These are phyloP conservation scores for Eurois occulta DNA, from an alignment of 2,888 invertebrate genomes.

Conservation along the genomic window DNA sequence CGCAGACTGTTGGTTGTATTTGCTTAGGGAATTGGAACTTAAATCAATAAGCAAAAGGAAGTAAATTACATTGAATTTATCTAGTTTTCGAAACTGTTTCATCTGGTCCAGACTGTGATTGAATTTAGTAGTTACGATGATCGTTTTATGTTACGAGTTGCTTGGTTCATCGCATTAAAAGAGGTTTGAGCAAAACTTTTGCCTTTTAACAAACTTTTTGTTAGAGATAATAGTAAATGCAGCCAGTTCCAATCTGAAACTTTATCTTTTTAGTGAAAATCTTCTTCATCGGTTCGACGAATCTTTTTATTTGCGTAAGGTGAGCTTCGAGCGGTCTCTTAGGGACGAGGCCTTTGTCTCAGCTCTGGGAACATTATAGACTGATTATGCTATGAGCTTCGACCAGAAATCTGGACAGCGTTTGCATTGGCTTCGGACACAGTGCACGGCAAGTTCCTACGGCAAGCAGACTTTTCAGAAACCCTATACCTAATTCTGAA, in stretches of 20 bases:
- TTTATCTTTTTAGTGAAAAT: conserved; percentile 4
- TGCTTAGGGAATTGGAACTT: neutral
- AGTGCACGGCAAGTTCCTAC: no score
- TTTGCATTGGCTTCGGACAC: no score
- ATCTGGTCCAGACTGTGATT: neutral
- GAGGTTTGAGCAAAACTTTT: conserved; percentile 14
- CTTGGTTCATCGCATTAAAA: conserved; percentile 18
- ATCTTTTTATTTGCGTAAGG: neutral
- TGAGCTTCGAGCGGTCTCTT: neutral
- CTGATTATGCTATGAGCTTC: no score
- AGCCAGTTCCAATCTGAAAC: conserved; percentile 19
- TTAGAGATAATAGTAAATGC: conserved; percentile 27
- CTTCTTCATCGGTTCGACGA: neutral
- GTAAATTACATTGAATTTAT: conserved; percentile 1
- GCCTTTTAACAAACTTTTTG: conserved; percentile 9
- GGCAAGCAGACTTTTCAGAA: no score
- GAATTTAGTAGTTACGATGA: conserved; percentile 5
- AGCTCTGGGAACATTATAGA: no score
- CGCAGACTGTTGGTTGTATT: neutral
- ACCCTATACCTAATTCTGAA: no score
- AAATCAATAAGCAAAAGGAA: neutral
- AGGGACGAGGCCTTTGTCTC: neutral
- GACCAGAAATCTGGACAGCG: neutral
- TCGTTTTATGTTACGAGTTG: conserved; percentile 6
- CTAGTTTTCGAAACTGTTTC: neutral